Evolutionary conservation across 1,140 invertebrate species (phyloP).

Genomic region (Drosophila jambulina): DNA sequence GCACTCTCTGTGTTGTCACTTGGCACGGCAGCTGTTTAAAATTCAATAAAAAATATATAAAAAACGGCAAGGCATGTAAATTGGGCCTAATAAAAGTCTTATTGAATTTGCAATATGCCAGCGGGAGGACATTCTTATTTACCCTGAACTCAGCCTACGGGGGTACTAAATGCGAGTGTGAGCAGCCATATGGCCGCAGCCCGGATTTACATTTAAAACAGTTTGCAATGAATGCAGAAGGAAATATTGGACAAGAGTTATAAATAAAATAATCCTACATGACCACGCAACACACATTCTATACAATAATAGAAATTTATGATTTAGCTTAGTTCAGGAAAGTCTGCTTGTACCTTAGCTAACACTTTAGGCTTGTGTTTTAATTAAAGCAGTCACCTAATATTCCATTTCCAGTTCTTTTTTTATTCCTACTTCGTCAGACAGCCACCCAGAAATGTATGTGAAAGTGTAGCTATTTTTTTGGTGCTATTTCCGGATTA

Average conservation of each 20-base stretch:
- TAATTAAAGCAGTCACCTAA: not conserved
- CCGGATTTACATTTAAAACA: constrained; percentile 42
- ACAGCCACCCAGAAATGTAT: not conserved
- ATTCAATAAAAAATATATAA: constrained; percentile 72
- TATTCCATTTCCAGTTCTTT: not conserved
- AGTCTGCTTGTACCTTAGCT: not conserved
- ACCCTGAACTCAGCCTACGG: not conserved
- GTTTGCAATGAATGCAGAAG: constrained; percentile 19
- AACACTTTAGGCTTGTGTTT: not conserved
- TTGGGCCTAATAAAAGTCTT: constrained; percentile 77
- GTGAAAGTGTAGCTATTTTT: not conserved
- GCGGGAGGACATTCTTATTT: constrained; percentile 42
- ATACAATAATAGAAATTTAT: not conserved
- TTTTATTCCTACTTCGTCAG: not conserved
- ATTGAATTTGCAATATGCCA: constrained; percentile 65
- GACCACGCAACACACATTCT: not conserved
- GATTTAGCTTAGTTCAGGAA: not conserved
- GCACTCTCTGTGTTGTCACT: constrained; percentile 56
- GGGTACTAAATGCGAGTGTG: not conserved
- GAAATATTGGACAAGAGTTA: not conserved
- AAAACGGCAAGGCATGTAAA: constrained; percentile 68
- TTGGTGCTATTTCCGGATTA: not conserved
- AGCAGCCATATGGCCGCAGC: not conserved
- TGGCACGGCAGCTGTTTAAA: constrained; percentile 74
- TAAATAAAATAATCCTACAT: not conserved